Conservation (phyloP, 2,888 invertebrate species). For the Erebia epiphron region DNA sequence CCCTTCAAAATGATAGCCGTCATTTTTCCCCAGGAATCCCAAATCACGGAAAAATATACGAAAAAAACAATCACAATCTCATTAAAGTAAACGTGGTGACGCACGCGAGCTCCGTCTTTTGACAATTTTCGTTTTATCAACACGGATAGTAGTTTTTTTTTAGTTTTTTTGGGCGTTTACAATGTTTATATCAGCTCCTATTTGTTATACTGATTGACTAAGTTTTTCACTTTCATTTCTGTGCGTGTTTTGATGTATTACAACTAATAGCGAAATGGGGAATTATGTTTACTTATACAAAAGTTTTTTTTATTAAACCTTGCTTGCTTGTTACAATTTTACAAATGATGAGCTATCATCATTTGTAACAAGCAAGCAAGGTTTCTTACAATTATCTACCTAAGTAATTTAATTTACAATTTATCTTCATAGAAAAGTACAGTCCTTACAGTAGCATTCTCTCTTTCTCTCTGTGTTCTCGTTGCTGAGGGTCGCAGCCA, state of each 20-base stretch:
- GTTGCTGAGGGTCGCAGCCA: too few relatives aligned
- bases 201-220: conserved; percentile 46
- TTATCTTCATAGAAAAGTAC: too few relatives aligned
- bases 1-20: conserved; percentile 63
- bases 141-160: conserved; percentile 22
- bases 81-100: conserved; percentile 49
- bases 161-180: conserved; percentile 29
- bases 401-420: background rate
- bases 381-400: background rate
- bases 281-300: background rate
- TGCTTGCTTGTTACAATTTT: too few relatives aligned
- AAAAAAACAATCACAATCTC: conserved; percentile 52
- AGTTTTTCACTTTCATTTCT: conserved; percentile 42
- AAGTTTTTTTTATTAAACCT: background rate
- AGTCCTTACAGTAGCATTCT: too few relatives aligned
- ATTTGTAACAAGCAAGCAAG: background rate
- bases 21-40: conserved; percentile 52
- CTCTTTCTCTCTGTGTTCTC: too few relatives aligned
- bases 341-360: too few relatives aligned
- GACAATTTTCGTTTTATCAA: conserved; percentile 47
- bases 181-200: conserved; percentile 37
- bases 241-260: conserved; percentile 35
- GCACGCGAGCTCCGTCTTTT: conserved; percentile 50
- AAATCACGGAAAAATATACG: conserved; percentile 37
- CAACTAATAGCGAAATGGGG: conserved; percentile 13